Base-by-base conservation (phyloP, 1,140 invertebrate species). In the Procambarus clarkii region DNA sequence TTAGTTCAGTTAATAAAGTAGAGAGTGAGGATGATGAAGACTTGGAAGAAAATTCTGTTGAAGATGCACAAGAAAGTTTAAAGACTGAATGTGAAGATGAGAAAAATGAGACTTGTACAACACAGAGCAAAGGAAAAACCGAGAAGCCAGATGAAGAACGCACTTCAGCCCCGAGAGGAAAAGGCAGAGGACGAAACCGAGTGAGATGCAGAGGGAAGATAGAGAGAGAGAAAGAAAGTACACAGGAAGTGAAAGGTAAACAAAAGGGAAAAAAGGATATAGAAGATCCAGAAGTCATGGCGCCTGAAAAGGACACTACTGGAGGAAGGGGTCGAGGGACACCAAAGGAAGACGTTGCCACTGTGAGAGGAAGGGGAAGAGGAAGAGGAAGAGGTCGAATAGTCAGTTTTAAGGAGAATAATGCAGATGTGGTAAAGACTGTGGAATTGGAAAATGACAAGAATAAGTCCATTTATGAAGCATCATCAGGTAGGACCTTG, bases 161-260 rank as follows among this genome's bases (percentile, higher is more conserved):
- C 5, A 13, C 21, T 69, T 18, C 64, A 21, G 15, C 69, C 0
- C 18, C 34, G 24, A 74, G 50, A 76, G 64, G 18, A 95, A 8
- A 94, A 94, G 0, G 95, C 95, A 0, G 95, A 96, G 86, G 95
- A 95, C 44, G 96, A 96, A 93, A 95, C 95, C 0, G 96, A 96
- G 94, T 85, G 86, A 24, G 84, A 88, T 24, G 88, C 92, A 46
- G 80, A 74, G 69, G 69, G 69, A 74, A 74, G n/a, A 24, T 34
- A 34, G 69, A 24, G 1, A 11, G 2, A 74, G 88, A 71, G 48
- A 82, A 64, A 13, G 79, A 81, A 34, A 54, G 46, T 45, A 44
- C 74, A 71, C 64, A 34, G 7, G 69, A 74, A 24, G 11, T 34
- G 24, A 74, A 74, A 74, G 69, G 21, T n/a, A 86, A 44, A 58